These are phyloP conservation scores for Acrossocheilus wenchowensis DNA, from an alignment of 2,797 vertebrate species.

Conservation along the genomic window DNA sequence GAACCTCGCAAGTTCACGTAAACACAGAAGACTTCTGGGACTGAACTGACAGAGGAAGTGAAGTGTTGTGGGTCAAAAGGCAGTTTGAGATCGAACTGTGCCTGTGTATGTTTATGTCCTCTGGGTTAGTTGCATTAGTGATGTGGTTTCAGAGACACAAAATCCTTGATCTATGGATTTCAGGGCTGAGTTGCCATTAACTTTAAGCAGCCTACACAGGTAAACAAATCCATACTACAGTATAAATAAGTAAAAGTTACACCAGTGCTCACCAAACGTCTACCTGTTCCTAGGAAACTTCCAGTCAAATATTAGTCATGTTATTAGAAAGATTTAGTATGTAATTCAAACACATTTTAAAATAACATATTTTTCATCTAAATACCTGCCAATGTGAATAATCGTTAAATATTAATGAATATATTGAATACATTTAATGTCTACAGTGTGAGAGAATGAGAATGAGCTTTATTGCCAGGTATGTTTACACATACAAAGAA, in stretches of 20 bases:
- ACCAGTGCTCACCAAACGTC: not conserved
- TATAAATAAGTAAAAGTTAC: not conserved
- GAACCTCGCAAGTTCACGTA: conserved; percentile 28
- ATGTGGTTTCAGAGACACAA: not conserved
- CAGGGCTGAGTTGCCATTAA: conserved; percentile 14
- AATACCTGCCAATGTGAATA: not conserved
- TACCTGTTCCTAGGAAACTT: not conserved
- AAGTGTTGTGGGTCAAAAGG: conserved; percentile 21
- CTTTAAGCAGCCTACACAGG: not conserved
- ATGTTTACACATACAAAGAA: too few species aligned
- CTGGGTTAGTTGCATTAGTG: conserved; percentile 11
- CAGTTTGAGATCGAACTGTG: not conserved
- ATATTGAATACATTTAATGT: not conserved
- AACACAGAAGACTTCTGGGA: conserved; percentile 31
- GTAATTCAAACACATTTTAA: not conserved
- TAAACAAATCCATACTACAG: conserved; percentile 2
- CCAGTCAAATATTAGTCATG: not conserved
- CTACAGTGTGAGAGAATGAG: too few species aligned
- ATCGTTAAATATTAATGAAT: not conserved
- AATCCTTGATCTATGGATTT: conserved; percentile 20
- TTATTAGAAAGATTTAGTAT: not conserved
- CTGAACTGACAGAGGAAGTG: not conserved
- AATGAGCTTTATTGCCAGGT: too few species aligned
- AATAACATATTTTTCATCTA: not conserved
- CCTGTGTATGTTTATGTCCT: not conserved